A percentile compares a stretch with the other conserved stretches of the same genome.
phyloP scores from a whole-genome alignment of 1,140 invertebrate species.

The Drosophila erecta region DNA sequence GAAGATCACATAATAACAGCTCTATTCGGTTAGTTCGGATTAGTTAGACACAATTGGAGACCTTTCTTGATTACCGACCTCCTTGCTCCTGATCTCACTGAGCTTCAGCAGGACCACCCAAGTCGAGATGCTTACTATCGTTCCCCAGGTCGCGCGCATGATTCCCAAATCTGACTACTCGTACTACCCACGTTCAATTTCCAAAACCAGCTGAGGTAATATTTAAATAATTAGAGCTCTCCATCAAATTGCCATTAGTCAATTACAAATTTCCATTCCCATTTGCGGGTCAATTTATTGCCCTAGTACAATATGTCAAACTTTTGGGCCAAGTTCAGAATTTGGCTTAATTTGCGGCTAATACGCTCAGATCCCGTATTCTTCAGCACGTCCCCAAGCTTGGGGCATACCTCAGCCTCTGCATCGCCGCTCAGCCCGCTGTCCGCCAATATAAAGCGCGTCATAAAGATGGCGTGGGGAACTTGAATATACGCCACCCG shows the following conservation, averaged over 20 bases:
- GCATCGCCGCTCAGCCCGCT: background rate
- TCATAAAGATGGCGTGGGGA: conserved; percentile 73
- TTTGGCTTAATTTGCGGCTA: conserved; percentile 48
- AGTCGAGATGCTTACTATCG: background rate
- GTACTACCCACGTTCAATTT: background rate
- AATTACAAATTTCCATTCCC: background rate
- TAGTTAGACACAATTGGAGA: too few relatives aligned
- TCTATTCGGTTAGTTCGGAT: conserved; percentile 9
- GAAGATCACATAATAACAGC: conserved; percentile 52
- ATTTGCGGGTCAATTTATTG: background rate
- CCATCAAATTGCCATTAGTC: conserved; percentile 30
- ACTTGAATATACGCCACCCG: conserved; percentile 68
- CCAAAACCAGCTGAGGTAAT: background rate
- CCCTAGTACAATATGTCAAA: conserved; percentile 52
- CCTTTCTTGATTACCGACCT: conserved; percentile 21
- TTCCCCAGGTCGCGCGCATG: conserved; percentile 14
- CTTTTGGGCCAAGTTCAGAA: conserved; percentile 50
- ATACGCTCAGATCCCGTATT: conserved; percentile 47
- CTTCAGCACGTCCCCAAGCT: conserved; percentile 47
- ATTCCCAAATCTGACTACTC: conserved; percentile 2
- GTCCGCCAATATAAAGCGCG: conserved; percentile 68
- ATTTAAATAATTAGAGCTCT: conserved; percentile 23
- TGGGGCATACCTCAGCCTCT: conserved; percentile 27
- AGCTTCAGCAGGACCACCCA: conserved; percentile 22
- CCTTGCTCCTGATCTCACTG: conserved; percentile 38